A percentile compares a stretch with the other conserved stretches of the same genome.
Conservation (phyloP, 2,888 invertebrate species). For the Eupithecia subumbrata region DNA sequence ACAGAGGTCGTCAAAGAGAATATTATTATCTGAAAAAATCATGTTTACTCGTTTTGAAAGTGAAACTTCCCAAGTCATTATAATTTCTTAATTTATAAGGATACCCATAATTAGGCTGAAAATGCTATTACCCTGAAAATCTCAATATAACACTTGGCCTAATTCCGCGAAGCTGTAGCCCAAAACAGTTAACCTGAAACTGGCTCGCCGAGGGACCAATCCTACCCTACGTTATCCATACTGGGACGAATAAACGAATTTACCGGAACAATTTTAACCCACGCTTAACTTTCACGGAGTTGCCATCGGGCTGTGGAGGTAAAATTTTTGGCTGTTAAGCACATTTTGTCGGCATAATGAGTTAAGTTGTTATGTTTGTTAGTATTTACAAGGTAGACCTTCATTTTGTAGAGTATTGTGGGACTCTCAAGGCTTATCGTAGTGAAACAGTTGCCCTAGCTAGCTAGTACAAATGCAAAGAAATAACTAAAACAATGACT, state of each 20-base stretch:
- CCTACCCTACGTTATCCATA: constrained; percentile 61
- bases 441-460: constrained; percentile 3
- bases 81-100: constrained; percentile 3
- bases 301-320: constrained; percentile 53
- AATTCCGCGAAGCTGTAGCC: constrained; percentile 64
- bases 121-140: constrained; percentile 47
- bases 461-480: background rate
- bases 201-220: constrained; percentile 74
- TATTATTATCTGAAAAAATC: background rate
- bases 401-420: constrained; percentile 38
- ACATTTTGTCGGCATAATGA: constrained; percentile 55
- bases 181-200: constrained; percentile 68
- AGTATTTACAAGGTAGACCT: constrained; percentile 50
- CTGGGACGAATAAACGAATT: constrained; percentile 76
- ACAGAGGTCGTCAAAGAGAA: too few relatives aligned
- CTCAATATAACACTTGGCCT: constrained; percentile 60
- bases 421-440: constrained; percentile 30
- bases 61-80: background rate
- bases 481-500: constrained; percentile 8
- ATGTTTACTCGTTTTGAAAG: background rate
- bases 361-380: constrained; percentile 61
- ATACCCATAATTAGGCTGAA: constrained; percentile 22
- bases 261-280: constrained; percentile 78
- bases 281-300: constrained; percentile 63
- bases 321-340: constrained; percentile 58